Conservation (phyloP, 2,113 vertebrate genomes). For the Phyllopteryx taeniolatus region DNA sequence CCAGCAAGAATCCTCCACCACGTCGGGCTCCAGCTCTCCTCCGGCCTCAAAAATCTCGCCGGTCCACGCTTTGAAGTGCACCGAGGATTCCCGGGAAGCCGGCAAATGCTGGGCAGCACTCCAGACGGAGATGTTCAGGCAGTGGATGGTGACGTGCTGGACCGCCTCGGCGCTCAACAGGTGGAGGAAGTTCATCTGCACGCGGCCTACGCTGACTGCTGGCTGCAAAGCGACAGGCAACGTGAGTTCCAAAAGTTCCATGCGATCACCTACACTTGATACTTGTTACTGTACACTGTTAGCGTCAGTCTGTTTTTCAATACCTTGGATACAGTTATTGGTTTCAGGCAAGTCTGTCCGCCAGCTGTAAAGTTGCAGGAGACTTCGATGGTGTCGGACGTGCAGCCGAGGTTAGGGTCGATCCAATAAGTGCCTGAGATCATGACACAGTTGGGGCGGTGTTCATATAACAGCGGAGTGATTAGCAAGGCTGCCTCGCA, state of each 20-base stretch:
- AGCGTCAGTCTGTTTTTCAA: not conserved
- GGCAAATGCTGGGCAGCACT: constrained; percentile 55
- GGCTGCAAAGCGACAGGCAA: constrained; percentile 68
- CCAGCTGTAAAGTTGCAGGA: constrained; percentile 90
- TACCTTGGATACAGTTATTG: constrained; percentile 91
- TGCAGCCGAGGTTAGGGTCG: constrained; percentile 93
- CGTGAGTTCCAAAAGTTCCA: not conserved
- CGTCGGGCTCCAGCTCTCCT: constrained; percentile 82
- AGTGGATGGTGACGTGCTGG: constrained; percentile 94
- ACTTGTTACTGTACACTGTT: not conserved
- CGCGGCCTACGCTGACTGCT: constrained; percentile 80
- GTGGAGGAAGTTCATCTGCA: constrained; percentile 97
- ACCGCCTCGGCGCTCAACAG: constrained; percentile 89
- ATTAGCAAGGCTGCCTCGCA: not conserved
- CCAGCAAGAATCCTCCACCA: constrained; percentile 87
- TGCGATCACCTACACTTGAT: not conserved
- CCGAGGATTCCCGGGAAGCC: constrained; percentile 58
- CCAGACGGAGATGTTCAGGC: constrained; percentile 87
- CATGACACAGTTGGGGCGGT: not conserved
- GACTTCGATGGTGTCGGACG: constrained; percentile 91
- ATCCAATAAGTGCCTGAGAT: constrained; percentile 92
- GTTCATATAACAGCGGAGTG: not conserved
- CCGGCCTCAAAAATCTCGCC: constrained; percentile 82
- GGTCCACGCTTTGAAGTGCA: constrained; percentile 86
- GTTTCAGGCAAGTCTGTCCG: constrained; percentile 90